These are phyloP conservation scores for Acanthornis magna DNA, from an alignment of 2,797 vertebrate species.

Conservation along the genomic window DNA sequence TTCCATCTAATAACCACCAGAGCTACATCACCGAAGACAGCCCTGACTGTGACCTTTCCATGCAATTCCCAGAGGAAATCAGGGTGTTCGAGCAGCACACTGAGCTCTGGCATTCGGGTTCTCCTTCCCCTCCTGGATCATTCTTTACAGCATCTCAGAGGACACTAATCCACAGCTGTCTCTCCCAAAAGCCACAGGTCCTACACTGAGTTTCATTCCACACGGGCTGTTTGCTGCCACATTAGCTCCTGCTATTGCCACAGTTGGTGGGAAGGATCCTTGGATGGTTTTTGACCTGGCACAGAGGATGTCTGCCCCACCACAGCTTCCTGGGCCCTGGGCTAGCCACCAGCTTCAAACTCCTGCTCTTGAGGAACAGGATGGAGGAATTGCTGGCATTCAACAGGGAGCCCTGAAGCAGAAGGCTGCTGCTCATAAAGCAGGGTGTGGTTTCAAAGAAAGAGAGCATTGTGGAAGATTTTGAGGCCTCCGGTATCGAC, in stretches of 20 bases:
- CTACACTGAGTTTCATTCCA: not conserved
- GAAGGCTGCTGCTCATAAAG: not conserved
- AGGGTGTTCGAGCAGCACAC: not conserved
- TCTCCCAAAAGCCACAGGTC: not conserved
- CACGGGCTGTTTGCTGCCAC: fast-evolving
- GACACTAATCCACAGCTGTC: not conserved
- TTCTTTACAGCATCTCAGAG: not conserved
- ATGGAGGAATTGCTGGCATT: not conserved
- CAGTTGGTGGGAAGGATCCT: fast-evolving
- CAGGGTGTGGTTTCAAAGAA: conserved; percentile 20
- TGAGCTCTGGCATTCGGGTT: not conserved
- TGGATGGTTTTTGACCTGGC: not conserved
- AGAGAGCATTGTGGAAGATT: not conserved
- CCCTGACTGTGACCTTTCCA: not conserved
- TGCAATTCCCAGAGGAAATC: not conserved
- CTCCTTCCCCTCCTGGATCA: not conserved
- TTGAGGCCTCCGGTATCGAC: not conserved
- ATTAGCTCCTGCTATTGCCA: not conserved
- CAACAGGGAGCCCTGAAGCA: not conserved
- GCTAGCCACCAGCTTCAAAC: not conserved
- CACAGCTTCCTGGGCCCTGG: not conserved
- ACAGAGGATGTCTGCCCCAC: not conserved
- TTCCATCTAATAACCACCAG: not conserved
- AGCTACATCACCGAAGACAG: not conserved
- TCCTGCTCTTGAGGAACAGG: not conserved